A percentile compares a stretch with the other conserved stretches of the same genome.
Evolutionary conservation across 2,888 invertebrate species (phyloP).

Genomic region (Trissolcus brochymenae): DNA sequence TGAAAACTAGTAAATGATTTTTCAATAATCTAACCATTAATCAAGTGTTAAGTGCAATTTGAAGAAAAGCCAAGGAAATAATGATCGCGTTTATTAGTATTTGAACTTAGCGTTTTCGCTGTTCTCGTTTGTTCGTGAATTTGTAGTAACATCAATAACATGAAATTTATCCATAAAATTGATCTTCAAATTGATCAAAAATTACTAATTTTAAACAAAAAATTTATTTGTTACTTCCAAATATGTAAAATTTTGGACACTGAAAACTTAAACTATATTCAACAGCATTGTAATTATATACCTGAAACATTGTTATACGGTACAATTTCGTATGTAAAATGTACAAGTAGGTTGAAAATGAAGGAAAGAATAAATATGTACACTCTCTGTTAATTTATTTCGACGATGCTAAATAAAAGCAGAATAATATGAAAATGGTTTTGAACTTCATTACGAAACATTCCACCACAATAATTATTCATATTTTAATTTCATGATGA

Average conservation of each 20-base stretch:
- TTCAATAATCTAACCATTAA: constrained; percentile 8
- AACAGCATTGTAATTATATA: constrained; percentile 68
- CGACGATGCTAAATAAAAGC: constrained; percentile 17
- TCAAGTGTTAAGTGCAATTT: constrained; percentile 1
- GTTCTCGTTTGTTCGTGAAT: background rate
- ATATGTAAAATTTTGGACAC: background rate
- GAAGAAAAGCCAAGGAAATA: background rate
- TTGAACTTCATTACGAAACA: too few relatives aligned
- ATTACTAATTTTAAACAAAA: background rate
- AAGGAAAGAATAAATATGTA: constrained; percentile 25
- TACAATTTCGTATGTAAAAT: constrained; percentile 43
- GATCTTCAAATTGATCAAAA: background rate
- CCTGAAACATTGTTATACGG: constrained; percentile 62
- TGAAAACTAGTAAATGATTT: constrained; percentile 14
- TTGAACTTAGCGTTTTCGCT: constrained; percentile 2
- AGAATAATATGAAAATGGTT: background rate
- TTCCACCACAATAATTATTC: too few relatives aligned
- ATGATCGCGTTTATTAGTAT: background rate
- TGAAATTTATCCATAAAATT: background rate
- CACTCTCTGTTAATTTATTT: constrained; percentile 32
- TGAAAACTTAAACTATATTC: background rate
- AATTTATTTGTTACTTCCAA: background rate
- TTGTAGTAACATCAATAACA: background rate
- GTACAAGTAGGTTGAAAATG: constrained; percentile 17
- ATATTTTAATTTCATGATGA: too few relatives aligned